Evolutionary conservation across 2,888 invertebrate species (phyloP), one percentile per base, ranked within the genome.

Genomic region (Stramonita haemastoma): DNA sequence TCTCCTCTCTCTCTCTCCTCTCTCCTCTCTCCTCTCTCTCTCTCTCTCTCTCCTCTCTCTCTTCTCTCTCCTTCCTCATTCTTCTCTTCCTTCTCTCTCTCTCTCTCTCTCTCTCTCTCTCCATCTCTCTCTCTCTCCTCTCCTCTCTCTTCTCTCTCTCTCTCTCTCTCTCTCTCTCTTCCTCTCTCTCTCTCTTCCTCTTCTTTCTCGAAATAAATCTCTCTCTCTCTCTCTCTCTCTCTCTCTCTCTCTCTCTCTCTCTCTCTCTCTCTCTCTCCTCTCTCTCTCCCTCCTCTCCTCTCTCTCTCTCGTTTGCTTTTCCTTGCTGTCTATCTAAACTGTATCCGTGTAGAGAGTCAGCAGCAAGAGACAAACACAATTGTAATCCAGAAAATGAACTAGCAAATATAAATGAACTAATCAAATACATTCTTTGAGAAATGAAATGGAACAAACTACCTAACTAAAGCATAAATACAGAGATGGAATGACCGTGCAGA

Each of bases 31-130:
- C 2, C 34, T 46, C 15, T 36, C 36, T 0, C 11, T 83, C 22
- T 26, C 36, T 83, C n/a, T 1, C 32, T 46, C 19, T 32, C 36
- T 26, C 26, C 26, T 26, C 26, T 17, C 26, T 13, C 13, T 2
- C 77, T 77, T 17, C 77, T 77, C 77, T 77, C 77, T 77, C 77
- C 77, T 77, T 77, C 77, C 66, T 66, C 60, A 15, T 19, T 60
- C 60, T 60, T 60, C 60, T 60, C 60, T 60, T 19, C 19, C 60
- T 60, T 66, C 66, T 66, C 66, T 66, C 66, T 66, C 66, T 66
- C 66, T 66, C 66, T 66, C 66, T 66, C 19, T 66, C 66, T 66
- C 66, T 26, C 26, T 26, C 26, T 17, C 26, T 26, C 26, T 26
- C 66, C 13, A 4, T 66, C 66, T 66, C 66, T 66, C 66, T 66